Conservation (phyloP, 2,113 vertebrate species). For the Buteo buteo region DNA sequence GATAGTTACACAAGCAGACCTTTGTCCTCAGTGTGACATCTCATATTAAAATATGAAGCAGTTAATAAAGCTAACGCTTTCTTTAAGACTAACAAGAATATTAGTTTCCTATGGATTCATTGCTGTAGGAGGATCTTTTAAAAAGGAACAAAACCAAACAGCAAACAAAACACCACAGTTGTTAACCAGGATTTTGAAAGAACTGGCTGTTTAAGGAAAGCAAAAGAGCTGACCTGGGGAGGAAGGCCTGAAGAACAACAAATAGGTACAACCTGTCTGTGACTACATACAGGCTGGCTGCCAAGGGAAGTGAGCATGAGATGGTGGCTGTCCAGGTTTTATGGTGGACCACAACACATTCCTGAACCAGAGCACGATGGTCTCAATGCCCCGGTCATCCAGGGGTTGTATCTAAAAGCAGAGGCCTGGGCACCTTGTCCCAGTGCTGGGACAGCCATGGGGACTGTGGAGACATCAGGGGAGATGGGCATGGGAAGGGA, state of each 20-base stretch:
- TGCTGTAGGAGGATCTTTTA: not conserved
- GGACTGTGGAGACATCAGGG: not conserved
- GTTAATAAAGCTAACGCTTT: not conserved
- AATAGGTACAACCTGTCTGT: not conserved
- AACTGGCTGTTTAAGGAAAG: not conserved
- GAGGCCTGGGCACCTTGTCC: not conserved
- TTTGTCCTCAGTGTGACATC: not conserved
- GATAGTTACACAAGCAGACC: not conserved
- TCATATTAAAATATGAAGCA: not conserved
- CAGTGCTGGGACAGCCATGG: not conserved
- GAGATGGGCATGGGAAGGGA: not conserved
- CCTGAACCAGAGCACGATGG: not conserved
- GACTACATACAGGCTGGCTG: not conserved
- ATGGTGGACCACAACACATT: not conserved
- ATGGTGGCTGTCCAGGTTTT: not conserved
- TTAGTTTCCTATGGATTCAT: not conserved
- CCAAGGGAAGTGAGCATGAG: not conserved
- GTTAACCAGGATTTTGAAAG: not conserved
- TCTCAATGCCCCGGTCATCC: not conserved
- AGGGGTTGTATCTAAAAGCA: not conserved
- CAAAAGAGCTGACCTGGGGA: not conserved
- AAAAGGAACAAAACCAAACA: not conserved
- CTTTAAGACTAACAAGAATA: not conserved
- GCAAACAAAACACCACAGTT: not conserved
- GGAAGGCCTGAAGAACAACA: not conserved